Base-by-base conservation (phyloP, 2,888 invertebrate species). In the Dolomedes plantarius region DNA sequence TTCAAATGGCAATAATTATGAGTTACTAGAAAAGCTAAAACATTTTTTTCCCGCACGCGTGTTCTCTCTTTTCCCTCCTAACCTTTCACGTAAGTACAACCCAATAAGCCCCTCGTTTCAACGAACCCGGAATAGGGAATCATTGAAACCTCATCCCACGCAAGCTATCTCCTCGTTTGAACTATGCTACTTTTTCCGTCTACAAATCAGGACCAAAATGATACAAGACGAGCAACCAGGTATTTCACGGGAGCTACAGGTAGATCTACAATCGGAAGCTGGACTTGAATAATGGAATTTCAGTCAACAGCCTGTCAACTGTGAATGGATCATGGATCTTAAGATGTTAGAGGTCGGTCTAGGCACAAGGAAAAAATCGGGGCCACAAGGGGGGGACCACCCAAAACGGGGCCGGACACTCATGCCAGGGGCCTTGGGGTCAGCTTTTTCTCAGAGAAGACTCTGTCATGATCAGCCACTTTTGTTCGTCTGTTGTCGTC, bases 251-350 rank as follows among this genome's bases (percentile, higher is more conserved):
- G 11, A 68, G 81, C 39, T 65, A 74, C 74, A 68, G 72, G 31
- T 64, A 39, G 50, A 16, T 72, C 65, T 29, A 27, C 23, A 27
- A 67, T 81, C 81, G 31, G 81, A 81, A 69, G 81, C 74, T 5
- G 36, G 39, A 80, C 73, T 36, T 81, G 81, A 81, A 68, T 68
- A 74, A 81, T 81, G 74, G 62, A 56, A 56, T 75, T 31, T 56
- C 29, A 82, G 75, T 82, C 81, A 75, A 82, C 62, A 75, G 64
- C 27, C 64, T 76, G 76, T 83, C 82, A 83, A 23, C n/a, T 29
- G 1, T 71, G 50, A 82, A 82, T 76, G 65, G 82, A 83, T 83
- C 36, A 31, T 32, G 7, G 65, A 75, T 71, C 65, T 68, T 74
- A 62, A 68, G 23, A 74, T 65, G 74, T 23, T 28, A 81, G 16